phyloP scores from a whole-genome alignment of 2,797 vertebrate genomes.

The Scomberomorus guttatus region DNA sequence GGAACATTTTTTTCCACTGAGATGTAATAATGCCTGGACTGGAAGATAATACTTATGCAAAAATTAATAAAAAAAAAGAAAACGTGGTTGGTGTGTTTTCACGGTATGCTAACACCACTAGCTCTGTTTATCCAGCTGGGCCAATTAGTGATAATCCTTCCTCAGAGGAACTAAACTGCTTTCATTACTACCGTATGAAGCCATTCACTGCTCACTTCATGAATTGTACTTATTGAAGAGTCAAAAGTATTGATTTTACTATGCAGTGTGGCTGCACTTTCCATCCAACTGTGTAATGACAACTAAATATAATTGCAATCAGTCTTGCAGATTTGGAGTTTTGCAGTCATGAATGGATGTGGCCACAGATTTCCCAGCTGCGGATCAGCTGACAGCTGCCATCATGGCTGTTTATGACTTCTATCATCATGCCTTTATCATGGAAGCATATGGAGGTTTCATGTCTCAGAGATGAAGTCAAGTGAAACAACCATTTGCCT shows the following conservation, averaged over 20 bases:
- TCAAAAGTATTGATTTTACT: conserved; percentile 64
- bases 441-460: conserved; percentile 38
- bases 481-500: conserved; percentile 42
- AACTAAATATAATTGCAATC: conserved; percentile 63
- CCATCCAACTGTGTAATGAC: conserved; percentile 61
- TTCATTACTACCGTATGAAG: conserved; percentile 65
- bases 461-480: conserved; percentile 43
- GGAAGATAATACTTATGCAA: conserved; percentile 34
- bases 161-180: conserved; percentile 72
- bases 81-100: conserved; percentile 46
- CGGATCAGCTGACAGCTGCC: conserved; percentile 65
- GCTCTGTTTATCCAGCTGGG: conserved; percentile 77
- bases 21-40: conserved; percentile 40
- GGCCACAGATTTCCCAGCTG: conserved; percentile 59
- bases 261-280: conserved; percentile 56
- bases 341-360: conserved; percentile 44
- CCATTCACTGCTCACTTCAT: conserved; percentile 64
- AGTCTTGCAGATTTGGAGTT: conserved; percentile 42
- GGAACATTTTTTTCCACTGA: conserved; percentile 49
- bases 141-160: conserved; percentile 77
- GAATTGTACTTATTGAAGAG: conserved; percentile 63
- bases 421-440: conserved; percentile 48
- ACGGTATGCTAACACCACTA: conserved; percentile 56
- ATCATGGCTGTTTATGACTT: conserved; percentile 51
- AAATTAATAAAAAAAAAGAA: conserved; percentile 27